Evolutionary conservation across 2,113 vertebrate genomes (phyloP).

Genomic region (Phoenicopterus ruber): DNA sequence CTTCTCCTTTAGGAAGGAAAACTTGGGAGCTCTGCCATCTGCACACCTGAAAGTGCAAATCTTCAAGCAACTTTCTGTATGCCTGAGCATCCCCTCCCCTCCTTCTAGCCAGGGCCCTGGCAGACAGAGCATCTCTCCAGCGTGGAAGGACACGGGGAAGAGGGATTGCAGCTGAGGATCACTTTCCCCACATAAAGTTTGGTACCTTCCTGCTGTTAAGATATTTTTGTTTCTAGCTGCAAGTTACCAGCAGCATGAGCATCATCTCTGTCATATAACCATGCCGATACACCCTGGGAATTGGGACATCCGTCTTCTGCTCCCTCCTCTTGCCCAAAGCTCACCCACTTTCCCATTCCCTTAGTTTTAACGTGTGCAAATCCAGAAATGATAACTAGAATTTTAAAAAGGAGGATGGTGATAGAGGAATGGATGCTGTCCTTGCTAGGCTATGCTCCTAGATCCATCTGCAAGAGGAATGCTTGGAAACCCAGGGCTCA

Average conservation of each 20-base stretch:
- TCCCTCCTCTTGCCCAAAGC: background rate
- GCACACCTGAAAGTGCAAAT: background rate
- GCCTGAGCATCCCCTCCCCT: background rate
- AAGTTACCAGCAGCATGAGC: background rate
- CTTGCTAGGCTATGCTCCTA: background rate
- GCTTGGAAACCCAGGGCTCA: background rate
- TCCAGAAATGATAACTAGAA: fast-evolving
- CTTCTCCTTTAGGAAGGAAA: background rate
- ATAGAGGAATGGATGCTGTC: background rate
- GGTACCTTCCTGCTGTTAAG: background rate
- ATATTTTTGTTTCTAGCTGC: background rate
- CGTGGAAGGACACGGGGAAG: background rate
- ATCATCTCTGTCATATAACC: background rate
- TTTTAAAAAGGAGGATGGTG: background rate
- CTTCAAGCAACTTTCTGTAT: background rate
- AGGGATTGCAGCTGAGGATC: background rate
- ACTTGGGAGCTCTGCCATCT: background rate
- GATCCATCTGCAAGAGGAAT: background rate
- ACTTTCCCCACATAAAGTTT: background rate
- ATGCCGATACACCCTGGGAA: background rate
- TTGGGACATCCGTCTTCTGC: background rate
- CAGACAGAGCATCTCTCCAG: background rate
- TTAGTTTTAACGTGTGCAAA: background rate
- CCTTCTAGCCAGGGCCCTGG: no score
- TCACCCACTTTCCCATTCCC: background rate